Conservation (phyloP, 2,113 vertebrate genomes). For the Hoplias malabaricus region DNA sequence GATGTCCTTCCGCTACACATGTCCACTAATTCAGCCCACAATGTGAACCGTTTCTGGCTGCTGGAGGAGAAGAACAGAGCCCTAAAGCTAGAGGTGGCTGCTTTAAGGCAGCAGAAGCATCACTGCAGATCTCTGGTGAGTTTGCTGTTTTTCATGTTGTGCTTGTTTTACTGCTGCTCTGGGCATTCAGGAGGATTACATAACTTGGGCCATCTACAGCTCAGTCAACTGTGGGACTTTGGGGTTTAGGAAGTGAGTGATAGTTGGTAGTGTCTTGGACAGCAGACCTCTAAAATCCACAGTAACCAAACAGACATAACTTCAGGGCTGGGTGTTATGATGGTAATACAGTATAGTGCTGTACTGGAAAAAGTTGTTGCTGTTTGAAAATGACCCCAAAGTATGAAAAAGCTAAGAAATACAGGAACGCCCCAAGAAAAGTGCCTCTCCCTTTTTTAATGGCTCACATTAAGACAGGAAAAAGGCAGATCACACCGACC, state of each 20-base stretch:
- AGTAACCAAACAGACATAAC: no score
- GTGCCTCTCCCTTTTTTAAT: no score
- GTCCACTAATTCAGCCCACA: constrained; percentile 45
- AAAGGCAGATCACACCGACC: no score
- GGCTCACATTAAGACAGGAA: no score
- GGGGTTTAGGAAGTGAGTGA: not conserved
- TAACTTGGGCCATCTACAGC: not conserved
- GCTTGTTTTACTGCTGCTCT: not conserved
- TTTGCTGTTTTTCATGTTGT: not conserved
- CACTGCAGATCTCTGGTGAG: constrained; percentile 68
- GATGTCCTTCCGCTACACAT: constrained; percentile 63
- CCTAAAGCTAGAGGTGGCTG: constrained; percentile 65
- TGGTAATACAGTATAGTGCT: no score
- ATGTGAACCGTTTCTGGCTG: constrained; percentile 55
- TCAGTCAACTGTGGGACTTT: not conserved
- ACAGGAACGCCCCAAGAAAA: no score
- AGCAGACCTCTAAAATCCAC: not conserved
- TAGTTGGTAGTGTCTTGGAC: not conserved
- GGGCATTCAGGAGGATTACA: not conserved
- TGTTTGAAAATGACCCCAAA: no score
- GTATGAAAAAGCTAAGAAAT: no score
- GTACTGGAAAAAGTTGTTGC: no score
- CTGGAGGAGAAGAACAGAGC: constrained; percentile 66
- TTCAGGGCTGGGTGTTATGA: no score
- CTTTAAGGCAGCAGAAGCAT: constrained; percentile 61